Percentiles rank a stretch among this genome's conserved stretches.
Evolutionary conservation across 2,797 vertebrate species (phyloP).

Genomic region (Crypturellus tataupa): DNA sequence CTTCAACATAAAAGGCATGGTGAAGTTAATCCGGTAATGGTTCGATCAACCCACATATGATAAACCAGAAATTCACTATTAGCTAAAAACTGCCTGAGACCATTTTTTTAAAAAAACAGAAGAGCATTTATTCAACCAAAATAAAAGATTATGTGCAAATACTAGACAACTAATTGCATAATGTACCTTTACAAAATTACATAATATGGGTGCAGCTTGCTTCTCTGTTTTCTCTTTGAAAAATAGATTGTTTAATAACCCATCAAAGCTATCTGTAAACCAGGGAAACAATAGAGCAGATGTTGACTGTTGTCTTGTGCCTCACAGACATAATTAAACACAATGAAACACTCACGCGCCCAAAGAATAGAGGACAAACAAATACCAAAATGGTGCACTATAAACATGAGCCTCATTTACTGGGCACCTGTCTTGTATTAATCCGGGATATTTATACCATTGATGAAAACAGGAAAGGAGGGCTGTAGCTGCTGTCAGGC

Average conservation of each 20-base stretch:
- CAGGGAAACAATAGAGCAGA: slow-evolving; percentile 86
- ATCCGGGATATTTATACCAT: slow-evolving; percentile 43
- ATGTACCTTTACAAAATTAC: slow-evolving; percentile 79
- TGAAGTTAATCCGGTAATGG: not conserved
- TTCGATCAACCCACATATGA: not conserved
- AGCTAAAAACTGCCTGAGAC: not conserved
- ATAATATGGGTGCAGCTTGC: slow-evolving; percentile 78
- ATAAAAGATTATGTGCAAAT: slow-evolving; percentile 67
- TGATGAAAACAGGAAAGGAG: not conserved
- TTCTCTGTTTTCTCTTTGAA: slow-evolving; percentile 82
- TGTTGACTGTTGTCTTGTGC: slow-evolving; percentile 84
- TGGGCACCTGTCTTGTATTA: slow-evolving; percentile 76
- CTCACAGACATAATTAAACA: slow-evolving; percentile 85
- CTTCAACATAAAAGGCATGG: not conserved
- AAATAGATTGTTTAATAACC: slow-evolving; percentile 86
- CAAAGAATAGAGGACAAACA: slow-evolving; percentile 82
- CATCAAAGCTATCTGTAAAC: slow-evolving; percentile 87
- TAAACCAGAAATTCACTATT: slow-evolving; percentile 5
- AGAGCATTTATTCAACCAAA: slow-evolving; percentile 68
- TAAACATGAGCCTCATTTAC: slow-evolving; percentile 67
- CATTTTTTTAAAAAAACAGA: not conserved
- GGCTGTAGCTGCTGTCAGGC: slow-evolving; percentile 17
- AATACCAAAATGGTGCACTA: slow-evolving; percentile 61
- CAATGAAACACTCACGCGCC: slow-evolving; percentile 79
- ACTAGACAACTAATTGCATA: slow-evolving; percentile 78